Conservation (phyloP, 2,888 invertebrate genomes). For the Pandemis corylana region DNA sequence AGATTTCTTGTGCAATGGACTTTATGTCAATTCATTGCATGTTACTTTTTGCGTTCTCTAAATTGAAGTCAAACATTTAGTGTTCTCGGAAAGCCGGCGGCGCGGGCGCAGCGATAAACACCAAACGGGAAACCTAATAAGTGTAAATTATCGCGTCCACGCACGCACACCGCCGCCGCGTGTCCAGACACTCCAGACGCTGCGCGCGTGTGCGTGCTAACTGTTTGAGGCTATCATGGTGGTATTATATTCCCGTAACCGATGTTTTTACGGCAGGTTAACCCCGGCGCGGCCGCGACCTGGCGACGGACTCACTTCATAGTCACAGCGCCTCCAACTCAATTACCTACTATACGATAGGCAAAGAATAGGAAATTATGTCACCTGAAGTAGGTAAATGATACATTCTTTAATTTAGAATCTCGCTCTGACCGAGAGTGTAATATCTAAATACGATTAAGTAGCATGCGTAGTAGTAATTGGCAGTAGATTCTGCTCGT, state of each 20-base stretch:
- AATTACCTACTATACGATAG: background rate
- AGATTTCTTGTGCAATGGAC: background rate
- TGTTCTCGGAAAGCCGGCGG: conserved; percentile 33
- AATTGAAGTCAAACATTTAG: conserved; percentile 30
- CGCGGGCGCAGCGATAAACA: conserved; percentile 35
- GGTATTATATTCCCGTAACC: conserved; percentile 18
- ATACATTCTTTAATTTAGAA: background rate
- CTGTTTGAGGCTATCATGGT: conserved; percentile 25
- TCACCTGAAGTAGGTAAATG: background rate
- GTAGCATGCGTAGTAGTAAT: background rate
- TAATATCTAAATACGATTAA: background rate
- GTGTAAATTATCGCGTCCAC: conserved; percentile 39
- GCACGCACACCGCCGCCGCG: conserved; percentile 2
- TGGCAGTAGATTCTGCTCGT: background rate
- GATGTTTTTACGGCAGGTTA: background rate
- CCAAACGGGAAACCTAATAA: conserved; percentile 42
- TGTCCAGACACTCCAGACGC: background rate
- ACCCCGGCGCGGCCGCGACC: background rate
- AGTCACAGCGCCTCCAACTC: background rate
- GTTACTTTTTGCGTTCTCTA: conserved; percentile 25
- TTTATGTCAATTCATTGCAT: background rate
- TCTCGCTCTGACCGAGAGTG: background rate
- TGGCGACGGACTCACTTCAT: background rate
- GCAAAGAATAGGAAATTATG: background rate
- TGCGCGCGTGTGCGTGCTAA: conserved; percentile 26